A percentile compares a stretch with the other conserved stretches of the same genome.
phyloP scores from a whole-genome alignment of 2,113 vertebrate species.

The Pomatorhinus ruficollis region DNA sequence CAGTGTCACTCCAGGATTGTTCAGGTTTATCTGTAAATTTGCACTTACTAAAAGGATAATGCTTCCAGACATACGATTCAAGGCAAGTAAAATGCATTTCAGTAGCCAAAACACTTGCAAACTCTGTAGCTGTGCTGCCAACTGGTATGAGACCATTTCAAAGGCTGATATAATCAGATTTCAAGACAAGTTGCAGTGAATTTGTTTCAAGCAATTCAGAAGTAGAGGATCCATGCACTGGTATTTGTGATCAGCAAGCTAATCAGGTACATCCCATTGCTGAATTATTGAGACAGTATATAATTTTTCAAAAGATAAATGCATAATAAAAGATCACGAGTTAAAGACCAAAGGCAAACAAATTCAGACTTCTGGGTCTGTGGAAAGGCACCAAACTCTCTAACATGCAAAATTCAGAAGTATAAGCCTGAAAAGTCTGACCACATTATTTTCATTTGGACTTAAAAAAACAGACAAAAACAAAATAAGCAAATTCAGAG shows the following conservation, averaged over 20 bases:
- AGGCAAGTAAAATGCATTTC: background rate
- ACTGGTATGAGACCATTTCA: background rate
- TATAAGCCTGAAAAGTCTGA: background rate
- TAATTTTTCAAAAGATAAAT: background rate
- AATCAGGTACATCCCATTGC: background rate
- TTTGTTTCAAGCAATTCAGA: background rate
- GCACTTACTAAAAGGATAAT: background rate
- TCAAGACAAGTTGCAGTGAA: background rate
- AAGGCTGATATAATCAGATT: background rate
- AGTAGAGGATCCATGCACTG: background rate
- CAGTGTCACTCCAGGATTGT: background rate
- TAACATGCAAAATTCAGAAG: background rate
- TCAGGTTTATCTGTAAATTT: background rate
- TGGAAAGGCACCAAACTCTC: background rate
- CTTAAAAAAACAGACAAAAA: rapidly evolving
- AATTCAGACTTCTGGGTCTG: background rate
- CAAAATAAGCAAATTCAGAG: background rate
- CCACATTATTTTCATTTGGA: background rate
- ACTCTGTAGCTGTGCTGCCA: background rate
- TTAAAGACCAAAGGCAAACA: background rate
- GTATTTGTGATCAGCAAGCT: background rate
- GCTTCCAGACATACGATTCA: background rate
- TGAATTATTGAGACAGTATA: background rate
- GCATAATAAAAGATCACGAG: background rate
- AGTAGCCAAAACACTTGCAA: background rate